Percentiles rank a stretch among this genome's conserved stretches.
Evolutionary conservation across 2,113 vertebrate species (phyloP).

Genomic region (Trinectes maculatus): DNA sequence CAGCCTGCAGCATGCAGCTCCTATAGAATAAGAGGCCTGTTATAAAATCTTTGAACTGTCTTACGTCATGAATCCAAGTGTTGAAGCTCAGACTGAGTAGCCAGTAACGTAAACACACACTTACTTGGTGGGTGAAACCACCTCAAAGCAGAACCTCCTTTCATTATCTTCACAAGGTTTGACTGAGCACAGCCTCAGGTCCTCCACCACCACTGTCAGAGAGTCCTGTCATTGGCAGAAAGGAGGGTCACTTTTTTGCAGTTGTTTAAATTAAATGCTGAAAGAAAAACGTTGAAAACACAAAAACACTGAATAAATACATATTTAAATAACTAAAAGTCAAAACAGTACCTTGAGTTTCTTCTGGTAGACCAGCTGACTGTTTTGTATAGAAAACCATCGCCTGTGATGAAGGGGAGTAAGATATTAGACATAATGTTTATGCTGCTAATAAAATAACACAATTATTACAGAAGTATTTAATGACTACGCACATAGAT

Average conservation of each 20-base stretch:
- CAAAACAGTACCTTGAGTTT: slow-evolving; percentile 90
- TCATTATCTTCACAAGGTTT: slow-evolving; percentile 97
- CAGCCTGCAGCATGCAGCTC: slow-evolving; percentile 98
- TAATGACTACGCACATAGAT: not conserved
- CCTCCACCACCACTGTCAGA: slow-evolving; percentile 96
- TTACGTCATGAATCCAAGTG: not conserved
- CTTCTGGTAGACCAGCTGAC: slow-evolving; percentile 98
- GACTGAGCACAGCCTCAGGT: slow-evolving; percentile 93
- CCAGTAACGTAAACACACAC: slow-evolving; percentile 29
- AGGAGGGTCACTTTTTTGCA: not conserved
- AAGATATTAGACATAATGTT: slow-evolving; percentile 14
- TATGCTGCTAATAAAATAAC: too few species aligned
- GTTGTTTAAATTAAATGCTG: too few species aligned
- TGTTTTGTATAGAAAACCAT: slow-evolving; percentile 99
- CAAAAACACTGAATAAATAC: not conserved
- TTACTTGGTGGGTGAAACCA: slow-evolving; percentile 98
- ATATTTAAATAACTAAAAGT: not conserved
- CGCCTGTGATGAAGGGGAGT: slow-evolving; percentile 80
- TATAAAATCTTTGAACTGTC: not conserved
- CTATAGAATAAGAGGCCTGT: slow-evolving; percentile 69
- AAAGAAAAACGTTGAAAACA: not conserved
- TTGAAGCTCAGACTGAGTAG: not conserved
- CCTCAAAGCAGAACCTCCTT: slow-evolving; percentile 97
- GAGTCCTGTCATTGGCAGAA: slow-evolving; percentile 84
- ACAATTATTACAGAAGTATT: not conserved